Evolutionary conservation across 2,797 vertebrate species (phyloP).

Genomic region (Anguilla pacifica): DNA sequence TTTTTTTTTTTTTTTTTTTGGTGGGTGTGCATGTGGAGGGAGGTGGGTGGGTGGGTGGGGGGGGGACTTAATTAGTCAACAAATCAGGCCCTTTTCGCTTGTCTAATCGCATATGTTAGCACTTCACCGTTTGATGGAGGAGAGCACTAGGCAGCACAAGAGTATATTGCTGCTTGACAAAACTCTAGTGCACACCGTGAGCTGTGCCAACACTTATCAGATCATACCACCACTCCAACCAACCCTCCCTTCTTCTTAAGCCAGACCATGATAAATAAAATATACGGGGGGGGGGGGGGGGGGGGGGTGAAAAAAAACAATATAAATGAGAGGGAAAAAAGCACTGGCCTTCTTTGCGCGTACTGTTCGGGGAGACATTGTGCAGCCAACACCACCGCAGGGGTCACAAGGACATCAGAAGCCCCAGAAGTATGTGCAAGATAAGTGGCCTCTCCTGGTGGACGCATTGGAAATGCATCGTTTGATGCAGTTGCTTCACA

Average conservation of each 20-base stretch:
- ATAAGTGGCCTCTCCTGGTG: conserved; percentile 80
- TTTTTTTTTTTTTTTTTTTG: conserved; percentile 58
- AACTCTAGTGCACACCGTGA: conserved; percentile 84
- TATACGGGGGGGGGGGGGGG: background rate
- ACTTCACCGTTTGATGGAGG: conserved; percentile 87
- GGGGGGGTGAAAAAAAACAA: conserved; percentile 13
- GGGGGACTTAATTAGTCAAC: conserved; percentile 89
- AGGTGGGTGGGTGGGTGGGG: conserved; percentile 3
- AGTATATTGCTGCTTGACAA: conserved; percentile 80
- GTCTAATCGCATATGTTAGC: conserved; percentile 89
- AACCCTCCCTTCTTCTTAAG: conserved; percentile 20
- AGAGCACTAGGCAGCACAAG: conserved; percentile 69
- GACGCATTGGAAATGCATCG: conserved; percentile 77
- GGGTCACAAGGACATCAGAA: conserved; percentile 47
- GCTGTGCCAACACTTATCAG: conserved; percentile 89
- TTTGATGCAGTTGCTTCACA: conserved; percentile 81
- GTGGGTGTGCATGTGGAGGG: background rate
- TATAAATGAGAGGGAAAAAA: conserved; percentile 1
- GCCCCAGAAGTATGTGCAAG: conserved; percentile 79
- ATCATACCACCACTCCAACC: conserved; percentile 73
- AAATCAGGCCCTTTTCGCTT: conserved; percentile 84
- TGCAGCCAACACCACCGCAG: conserved; percentile 64
- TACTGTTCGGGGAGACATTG: conserved; percentile 65
- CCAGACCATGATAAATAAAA: conserved; percentile 22
- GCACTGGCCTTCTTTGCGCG: background rate